A percentile compares a stretch with the other conserved stretches of the same genome.
Evolutionary conservation across 2,888 invertebrate species (phyloP).

Genomic region (Aproaerema taeniolella): DNA sequence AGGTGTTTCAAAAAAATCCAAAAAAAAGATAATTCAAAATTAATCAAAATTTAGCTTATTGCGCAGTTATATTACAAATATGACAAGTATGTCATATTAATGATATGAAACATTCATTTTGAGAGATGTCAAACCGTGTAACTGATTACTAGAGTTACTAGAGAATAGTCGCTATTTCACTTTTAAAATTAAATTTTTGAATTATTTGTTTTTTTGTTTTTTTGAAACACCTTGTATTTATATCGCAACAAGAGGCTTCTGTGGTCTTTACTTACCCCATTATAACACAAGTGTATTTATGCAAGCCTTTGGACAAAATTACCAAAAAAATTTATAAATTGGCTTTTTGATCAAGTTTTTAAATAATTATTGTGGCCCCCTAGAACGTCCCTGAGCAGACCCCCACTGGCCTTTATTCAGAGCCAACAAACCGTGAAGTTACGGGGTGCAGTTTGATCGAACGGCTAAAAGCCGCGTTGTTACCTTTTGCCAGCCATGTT

Average conservation of each 20-base stretch:
- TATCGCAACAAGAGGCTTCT: not conserved
- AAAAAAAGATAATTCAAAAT: too few relatives aligned
- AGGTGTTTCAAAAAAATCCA: too few relatives aligned
- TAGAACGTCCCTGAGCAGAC: not conserved
- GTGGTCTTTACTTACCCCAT: not conserved
- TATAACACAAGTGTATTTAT: not conserved
- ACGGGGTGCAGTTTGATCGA: constrained; percentile 11
- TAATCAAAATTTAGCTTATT: too few relatives aligned
- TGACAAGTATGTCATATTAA: too few relatives aligned
- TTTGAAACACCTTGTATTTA: not conserved
- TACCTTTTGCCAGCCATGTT: constrained; percentile 1
- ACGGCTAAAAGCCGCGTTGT: constrained; percentile 8
- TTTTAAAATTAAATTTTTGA: too few relatives aligned
- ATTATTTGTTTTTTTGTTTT: not conserved
- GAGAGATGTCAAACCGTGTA: too few relatives aligned
- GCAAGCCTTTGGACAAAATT: not conserved
- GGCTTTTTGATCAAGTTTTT: not conserved
- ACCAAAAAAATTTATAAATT: not conserved
- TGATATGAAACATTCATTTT: too few relatives aligned
- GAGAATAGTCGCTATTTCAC: too few relatives aligned
- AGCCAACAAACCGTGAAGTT: constrained; percentile 14
- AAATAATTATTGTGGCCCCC: too few relatives aligned
- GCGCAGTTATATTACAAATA: too few relatives aligned
- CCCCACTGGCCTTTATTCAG: constrained; percentile 9
- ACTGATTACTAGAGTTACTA: too few relatives aligned